Conservation (phyloP, 2,888 invertebrate genomes). For the Ernsta delagoae region DNA sequence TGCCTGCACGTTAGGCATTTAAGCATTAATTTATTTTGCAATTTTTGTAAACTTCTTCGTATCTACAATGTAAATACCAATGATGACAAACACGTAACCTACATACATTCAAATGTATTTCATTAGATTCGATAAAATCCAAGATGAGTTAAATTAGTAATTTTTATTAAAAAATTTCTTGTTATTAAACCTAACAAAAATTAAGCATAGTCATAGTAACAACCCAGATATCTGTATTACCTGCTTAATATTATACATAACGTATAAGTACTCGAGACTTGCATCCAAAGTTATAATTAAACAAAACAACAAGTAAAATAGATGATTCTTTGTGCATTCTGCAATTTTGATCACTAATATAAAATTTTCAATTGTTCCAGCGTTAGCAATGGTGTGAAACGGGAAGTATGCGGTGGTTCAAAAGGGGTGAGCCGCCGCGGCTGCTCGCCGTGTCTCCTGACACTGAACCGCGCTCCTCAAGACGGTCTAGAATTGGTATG, state of each 20-base stretch:
- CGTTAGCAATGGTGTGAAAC: conserved; percentile 40
- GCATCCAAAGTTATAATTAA: no score
- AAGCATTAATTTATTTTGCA: background rate
- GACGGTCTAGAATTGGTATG: conserved; percentile 80
- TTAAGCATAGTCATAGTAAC: no score
- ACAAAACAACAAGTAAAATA: no score
- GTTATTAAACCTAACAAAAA: no score
- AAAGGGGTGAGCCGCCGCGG: conserved; percentile 88
- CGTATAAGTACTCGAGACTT: no score
- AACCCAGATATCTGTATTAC: no score
- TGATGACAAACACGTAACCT: background rate
- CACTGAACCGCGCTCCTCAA: conserved; percentile 70
- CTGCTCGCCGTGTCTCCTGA: conserved; percentile 88
- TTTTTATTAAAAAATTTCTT: no score
- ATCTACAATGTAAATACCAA: background rate
- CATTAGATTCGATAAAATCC: no score
- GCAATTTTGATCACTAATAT: no score
- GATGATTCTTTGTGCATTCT: no score
- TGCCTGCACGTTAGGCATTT: background rate
- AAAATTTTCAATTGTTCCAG: conserved; percentile 43
- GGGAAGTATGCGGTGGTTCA: conserved; percentile 88
- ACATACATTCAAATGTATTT: background rate
- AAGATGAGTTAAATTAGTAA: no score
- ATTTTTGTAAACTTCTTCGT: background rate
- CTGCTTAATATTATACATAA: no score